Conservation (phyloP, 1,140 invertebrate genomes). For the Caerostris darwini region DNA sequence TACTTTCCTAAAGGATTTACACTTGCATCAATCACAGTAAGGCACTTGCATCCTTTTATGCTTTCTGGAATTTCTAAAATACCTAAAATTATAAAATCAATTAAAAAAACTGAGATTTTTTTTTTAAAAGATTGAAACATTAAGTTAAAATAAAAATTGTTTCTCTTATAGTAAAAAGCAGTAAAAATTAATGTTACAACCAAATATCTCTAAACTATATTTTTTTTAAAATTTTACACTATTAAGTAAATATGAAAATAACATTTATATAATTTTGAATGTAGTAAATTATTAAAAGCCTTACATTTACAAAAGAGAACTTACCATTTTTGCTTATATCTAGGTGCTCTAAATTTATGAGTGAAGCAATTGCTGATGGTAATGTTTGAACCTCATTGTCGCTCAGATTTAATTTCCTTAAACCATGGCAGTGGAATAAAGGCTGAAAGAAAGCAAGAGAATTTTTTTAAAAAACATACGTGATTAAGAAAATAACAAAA, state of each 20-base stretch:
- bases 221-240: no score
- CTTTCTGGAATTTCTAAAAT: slow-evolving; percentile 94
- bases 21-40: slow-evolving; percentile 93
- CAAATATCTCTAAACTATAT: no score
- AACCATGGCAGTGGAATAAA: slow-evolving; percentile 94
- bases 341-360: slow-evolving; percentile 92
- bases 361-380: slow-evolving; percentile 93
- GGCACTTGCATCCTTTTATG: slow-evolving; percentile 93
- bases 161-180: no score
- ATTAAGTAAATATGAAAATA: no score
- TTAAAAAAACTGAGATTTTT: no score
- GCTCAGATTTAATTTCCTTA: slow-evolving; percentile 92
- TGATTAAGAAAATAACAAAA: not conserved
- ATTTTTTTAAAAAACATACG: not conserved
- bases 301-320: slow-evolving; percentile 55
- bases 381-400: slow-evolving; percentile 95
- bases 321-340: slow-evolving; percentile 95
- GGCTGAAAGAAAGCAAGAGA: slow-evolving; percentile 82
- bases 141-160: no score
- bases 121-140: no score
- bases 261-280: no score
- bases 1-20: slow-evolving; percentile 91
- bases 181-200: no score
- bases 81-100: slow-evolving; percentile 82
- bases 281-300: no score